Conservation (phyloP, 1,140 invertebrate species). For the Schlechtendalia chinensis region DNA sequence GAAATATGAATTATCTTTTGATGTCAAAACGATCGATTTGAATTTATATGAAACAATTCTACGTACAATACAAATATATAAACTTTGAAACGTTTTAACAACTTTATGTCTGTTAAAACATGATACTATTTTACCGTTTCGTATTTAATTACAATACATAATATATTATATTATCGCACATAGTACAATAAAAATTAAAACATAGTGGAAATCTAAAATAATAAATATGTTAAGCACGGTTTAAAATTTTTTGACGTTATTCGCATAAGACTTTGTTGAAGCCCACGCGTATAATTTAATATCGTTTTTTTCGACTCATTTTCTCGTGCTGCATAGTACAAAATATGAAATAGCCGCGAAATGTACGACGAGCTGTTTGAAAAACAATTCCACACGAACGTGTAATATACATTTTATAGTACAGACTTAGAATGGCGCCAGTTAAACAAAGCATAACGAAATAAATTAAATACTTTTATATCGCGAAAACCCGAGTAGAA, state of each 20-base stretch:
- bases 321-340: neutral
- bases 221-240: no score
- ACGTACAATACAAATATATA: no score
- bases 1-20: neutral
- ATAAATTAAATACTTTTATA: neutral
- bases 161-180: neutral
- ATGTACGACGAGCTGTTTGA: neutral
- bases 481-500: no score
- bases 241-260: no score
- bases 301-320: neutral
- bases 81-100: neutral
- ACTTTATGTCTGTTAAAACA: neutral
- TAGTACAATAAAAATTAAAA: neutral
- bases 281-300: neutral
- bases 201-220: no score
- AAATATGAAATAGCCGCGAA: neutral
- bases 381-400: neutral
- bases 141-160: neutral
- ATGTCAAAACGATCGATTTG: neutral
- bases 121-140: neutral
- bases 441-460: neutral
- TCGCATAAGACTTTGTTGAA: no score
- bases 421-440: conserved; percentile 4
- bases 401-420: neutral
- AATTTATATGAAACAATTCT: neutral